Evolutionary conservation across 2,113 vertebrate genomes (phyloP).

Genomic region (Rhea americana): DNA sequence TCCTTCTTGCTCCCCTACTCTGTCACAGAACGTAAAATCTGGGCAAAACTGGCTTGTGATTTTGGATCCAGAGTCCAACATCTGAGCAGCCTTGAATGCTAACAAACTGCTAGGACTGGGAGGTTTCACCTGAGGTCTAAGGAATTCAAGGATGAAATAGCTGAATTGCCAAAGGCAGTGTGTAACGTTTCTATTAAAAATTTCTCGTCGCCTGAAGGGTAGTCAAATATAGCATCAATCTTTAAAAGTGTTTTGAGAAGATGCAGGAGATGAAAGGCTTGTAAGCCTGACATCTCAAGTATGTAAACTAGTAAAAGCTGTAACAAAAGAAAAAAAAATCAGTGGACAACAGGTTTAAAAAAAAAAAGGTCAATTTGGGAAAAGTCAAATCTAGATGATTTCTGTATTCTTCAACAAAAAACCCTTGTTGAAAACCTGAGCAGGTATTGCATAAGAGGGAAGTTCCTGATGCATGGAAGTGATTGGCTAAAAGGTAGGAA

Average conservation of each 20-base stretch:
- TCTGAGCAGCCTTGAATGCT: background rate
- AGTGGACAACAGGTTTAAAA: background rate
- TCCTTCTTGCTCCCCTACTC: background rate
- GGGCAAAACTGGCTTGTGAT: background rate
- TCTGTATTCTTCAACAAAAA: background rate
- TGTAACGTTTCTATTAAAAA: slow-evolving; percentile 11
- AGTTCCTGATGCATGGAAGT: background rate
- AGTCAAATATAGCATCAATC: slow-evolving; percentile 12
- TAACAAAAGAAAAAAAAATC: background rate
- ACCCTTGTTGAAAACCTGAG: background rate
- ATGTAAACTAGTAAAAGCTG: background rate
- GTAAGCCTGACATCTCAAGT: background rate
- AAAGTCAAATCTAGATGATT: background rate
- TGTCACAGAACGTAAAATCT: background rate
- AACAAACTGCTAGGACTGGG: slow-evolving; percentile 23
- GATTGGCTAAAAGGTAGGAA: background rate
- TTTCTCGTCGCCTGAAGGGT: background rate
- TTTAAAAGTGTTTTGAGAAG: background rate
- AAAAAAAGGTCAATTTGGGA: background rate
- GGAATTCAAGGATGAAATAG: slow-evolving; percentile 42
- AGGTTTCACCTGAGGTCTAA: slow-evolving; percentile 49
- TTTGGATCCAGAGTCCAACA: background rate
- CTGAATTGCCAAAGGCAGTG: slow-evolving; percentile 19
- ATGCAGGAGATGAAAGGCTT: background rate
- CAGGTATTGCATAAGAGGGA: background rate